Percentiles rank a stretch among this genome's conserved stretches.
phyloP scores from a whole-genome alignment of 2,888 invertebrate genomes.

The Drosophila atripex region DNA sequence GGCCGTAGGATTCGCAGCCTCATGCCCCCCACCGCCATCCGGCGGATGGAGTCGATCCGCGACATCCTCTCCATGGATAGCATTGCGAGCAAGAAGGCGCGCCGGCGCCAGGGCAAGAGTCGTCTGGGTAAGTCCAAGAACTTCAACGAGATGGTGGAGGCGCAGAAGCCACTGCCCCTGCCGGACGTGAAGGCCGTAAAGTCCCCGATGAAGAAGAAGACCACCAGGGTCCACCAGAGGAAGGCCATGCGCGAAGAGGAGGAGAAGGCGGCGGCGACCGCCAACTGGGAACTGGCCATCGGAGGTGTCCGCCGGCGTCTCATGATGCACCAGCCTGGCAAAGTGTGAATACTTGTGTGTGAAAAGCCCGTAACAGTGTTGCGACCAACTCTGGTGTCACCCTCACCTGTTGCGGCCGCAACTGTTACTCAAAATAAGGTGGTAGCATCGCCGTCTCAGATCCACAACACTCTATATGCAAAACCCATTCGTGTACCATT shows the following conservation, averaged over 20 bases:
- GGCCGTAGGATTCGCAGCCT: slow-evolving; percentile 17
- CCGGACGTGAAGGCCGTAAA: not conserved
- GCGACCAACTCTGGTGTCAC: not conserved
- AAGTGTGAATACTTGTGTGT: not conserved
- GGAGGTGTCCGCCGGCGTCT: not conserved
- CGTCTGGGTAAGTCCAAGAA: not conserved
- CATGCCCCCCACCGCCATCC: not conserved
- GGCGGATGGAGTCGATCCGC: not conserved
- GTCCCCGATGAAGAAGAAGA: not conserved
- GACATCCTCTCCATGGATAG: slow-evolving; percentile 4
- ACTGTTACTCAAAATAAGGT: slow-evolving; percentile 2
- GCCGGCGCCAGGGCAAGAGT: not conserved
- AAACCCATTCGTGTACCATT: not conserved
- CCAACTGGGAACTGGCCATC: slow-evolving; percentile 11
- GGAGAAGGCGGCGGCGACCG: not conserved
- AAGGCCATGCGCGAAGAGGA: not conserved
- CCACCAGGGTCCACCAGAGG: not conserved
- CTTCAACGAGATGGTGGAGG: not conserved
- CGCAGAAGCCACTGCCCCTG: not conserved
- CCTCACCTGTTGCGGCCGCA: not conserved
- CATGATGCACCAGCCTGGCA: not conserved
- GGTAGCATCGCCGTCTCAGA: not conserved
- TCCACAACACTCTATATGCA: too few relatives aligned
- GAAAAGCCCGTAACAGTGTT: not conserved
- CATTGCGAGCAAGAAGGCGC: not conserved